Conservation (phyloP, 2,113 vertebrate genomes). For the Dolichallabes microphthalmus region DNA sequence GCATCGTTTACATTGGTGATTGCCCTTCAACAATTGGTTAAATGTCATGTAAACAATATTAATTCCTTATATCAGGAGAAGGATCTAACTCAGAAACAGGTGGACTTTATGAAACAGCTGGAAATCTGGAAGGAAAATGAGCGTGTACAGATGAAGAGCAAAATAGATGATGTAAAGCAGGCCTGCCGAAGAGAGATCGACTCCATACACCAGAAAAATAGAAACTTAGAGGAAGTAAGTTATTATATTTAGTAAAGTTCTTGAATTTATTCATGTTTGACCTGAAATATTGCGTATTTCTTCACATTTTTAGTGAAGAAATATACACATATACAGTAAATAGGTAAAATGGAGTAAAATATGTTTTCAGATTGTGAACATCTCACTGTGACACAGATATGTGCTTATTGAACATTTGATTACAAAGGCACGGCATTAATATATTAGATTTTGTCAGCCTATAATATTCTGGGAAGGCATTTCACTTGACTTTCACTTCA, state of each 20-base stretch:
- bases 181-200: constrained; percentile 87
- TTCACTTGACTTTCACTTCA: no score
- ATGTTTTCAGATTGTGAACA: not conserved
- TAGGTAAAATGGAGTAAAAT: not conserved
- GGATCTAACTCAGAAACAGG: constrained; percentile 81
- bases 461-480: no score
- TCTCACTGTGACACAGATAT: no score
- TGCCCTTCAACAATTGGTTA: not conserved
- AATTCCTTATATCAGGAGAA: constrained; percentile 73
- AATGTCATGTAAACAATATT: not conserved
- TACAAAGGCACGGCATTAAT: no score
- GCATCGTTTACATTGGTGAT: not conserved
- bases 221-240: constrained; percentile 65
- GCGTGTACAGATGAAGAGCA: constrained; percentile 76
- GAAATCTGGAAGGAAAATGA: constrained; percentile 87
- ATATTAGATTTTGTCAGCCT: no score
- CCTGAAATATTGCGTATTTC: not conserved
- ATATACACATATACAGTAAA: not conserved
- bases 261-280: not conserved
- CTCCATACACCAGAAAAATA: constrained; percentile 72
- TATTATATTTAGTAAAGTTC: not conserved
- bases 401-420: no score
- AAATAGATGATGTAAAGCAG: constrained; percentile 86
- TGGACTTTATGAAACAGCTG: constrained; percentile 78
- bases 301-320: not conserved